Percentiles rank a stretch among this genome's conserved stretches.
phyloP scores from a whole-genome alignment of 2,113 vertebrate species.

The Daphoenositta chrysoptera region DNA sequence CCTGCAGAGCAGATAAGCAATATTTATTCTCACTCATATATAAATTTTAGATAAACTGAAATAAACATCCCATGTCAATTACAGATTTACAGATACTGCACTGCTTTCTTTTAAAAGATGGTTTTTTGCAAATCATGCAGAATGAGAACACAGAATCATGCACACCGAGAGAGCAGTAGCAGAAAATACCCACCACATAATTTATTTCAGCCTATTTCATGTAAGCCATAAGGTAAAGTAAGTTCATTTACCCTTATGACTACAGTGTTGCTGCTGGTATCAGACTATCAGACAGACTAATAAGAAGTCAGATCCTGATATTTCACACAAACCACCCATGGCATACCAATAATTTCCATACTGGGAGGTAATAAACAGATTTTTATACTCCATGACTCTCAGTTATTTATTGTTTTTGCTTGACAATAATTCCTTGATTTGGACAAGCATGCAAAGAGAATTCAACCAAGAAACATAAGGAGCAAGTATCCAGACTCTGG shows the following conservation, averaged over 20 bases:
- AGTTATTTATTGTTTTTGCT: not conserved
- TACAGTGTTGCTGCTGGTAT: not conserved
- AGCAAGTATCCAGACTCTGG: not conserved
- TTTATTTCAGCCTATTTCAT: not conserved
- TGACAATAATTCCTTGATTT: not conserved
- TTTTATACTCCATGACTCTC: not conserved
- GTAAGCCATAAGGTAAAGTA: not conserved
- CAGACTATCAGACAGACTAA: not conserved
- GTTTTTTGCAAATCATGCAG: not conserved
- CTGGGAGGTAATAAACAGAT: not conserved
- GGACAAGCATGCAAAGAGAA: not conserved
- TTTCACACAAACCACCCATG: not conserved
- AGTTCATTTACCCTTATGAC: not conserved
- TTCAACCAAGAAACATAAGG: not conserved
- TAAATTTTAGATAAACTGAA: constrained; percentile 2
- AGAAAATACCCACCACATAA: not conserved
- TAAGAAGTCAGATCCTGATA: not conserved
- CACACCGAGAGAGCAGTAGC: not conserved
- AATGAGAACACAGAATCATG: not conserved
- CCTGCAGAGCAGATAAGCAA: not conserved
- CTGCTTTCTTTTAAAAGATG: not conserved
- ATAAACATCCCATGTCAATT: not conserved
- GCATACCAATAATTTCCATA: not conserved
- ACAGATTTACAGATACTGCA: not conserved
- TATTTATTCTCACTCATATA: not conserved